Percentiles rank a stretch among this genome's conserved stretches.
Evolutionary conservation across 2,888 invertebrate species (phyloP).

Genomic region (Gortyna flavago): DNA sequence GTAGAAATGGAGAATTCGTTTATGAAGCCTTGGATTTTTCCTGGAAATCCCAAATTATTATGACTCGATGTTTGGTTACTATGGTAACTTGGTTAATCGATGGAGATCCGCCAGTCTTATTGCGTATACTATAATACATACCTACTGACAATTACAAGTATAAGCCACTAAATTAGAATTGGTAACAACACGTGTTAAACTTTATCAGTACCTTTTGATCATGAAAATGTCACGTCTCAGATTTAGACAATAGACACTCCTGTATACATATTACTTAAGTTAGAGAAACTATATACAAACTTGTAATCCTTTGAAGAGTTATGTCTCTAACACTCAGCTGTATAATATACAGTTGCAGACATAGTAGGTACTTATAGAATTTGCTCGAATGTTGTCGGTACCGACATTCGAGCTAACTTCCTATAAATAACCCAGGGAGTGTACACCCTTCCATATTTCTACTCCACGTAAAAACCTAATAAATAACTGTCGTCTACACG

Average conservation of each 20-base stretch:
- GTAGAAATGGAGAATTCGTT: constrained; percentile 6
- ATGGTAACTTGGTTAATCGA: constrained; percentile 42
- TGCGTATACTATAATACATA: neutral
- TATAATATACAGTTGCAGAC: neutral
- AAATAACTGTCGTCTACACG: constrained; percentile 68
- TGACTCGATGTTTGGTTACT: constrained; percentile 17
- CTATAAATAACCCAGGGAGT: constrained; percentile 43
- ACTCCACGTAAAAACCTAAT: constrained; percentile 65
- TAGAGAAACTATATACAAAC: constrained; percentile 32
- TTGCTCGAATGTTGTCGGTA: constrained; percentile 22
- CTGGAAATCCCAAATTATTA: constrained; percentile 25
- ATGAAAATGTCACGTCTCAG: neutral
- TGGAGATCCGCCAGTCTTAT: constrained; percentile 31
- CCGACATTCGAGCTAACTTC: constrained; percentile 4
- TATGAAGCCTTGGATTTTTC: constrained; percentile 14
- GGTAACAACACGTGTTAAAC: neutral
- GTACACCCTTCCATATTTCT: constrained; percentile 55
- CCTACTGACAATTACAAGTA: neutral
- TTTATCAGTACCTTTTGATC: neutral
- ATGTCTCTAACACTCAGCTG: neutral
- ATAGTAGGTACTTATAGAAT: constrained; percentile 6
- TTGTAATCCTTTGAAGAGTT: constrained; percentile 29
- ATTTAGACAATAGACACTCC: neutral
- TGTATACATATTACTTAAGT: neutral
- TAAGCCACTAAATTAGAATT: neutral